A percentile compares a stretch with the other conserved stretches of the same genome.
Evolutionary conservation across 1,140 invertebrate species (phyloP).

Genomic region (Zaprionus ornatus): DNA sequence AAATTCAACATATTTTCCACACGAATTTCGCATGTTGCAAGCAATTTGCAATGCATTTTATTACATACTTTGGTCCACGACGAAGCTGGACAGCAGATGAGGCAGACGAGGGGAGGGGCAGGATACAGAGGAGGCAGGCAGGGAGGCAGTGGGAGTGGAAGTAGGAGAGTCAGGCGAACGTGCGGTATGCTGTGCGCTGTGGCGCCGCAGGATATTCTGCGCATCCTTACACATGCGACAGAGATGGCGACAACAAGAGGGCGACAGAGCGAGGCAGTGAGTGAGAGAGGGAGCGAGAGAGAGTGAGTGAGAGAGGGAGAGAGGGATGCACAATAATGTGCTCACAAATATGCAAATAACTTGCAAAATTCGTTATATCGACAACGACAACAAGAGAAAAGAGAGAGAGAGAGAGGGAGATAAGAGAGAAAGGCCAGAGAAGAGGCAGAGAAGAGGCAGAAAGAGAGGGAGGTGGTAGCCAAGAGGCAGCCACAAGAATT

Average conservation of each 20-base stretch:
- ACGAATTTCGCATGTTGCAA: conserved; percentile 56
- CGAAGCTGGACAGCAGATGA: background rate
- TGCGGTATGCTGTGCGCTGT: conserved; percentile 32
- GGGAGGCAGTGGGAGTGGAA: background rate
- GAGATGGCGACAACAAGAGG: background rate
- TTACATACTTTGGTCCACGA: conserved; percentile 39
- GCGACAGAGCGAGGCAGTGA: background rate
- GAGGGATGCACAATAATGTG: conserved; percentile 38
- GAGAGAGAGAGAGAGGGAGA: background rate
- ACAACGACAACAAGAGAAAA: conserved; percentile 18
- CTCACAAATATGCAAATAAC: conserved; percentile 73
- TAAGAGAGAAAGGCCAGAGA: background rate
- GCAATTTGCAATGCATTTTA: conserved; percentile 64
- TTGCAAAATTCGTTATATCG: conserved; percentile 62
- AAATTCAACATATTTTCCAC: conserved; percentile 47
- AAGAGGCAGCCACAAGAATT: conserved; percentile 35
- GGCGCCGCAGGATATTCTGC: conserved; percentile 74
- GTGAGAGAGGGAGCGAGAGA: background rate
- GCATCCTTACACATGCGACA: conserved; percentile 62
- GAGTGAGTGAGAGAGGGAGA: background rate
- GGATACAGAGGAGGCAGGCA: background rate
- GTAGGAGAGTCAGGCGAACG: background rate
- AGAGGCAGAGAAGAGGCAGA: too few relatives aligned
- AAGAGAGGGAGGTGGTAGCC: background rate
- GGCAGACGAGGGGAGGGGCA: background rate